Evolutionary conservation across 2,113 vertebrate genomes (phyloP).

Genomic region (Tachysurus vachellii): DNA sequence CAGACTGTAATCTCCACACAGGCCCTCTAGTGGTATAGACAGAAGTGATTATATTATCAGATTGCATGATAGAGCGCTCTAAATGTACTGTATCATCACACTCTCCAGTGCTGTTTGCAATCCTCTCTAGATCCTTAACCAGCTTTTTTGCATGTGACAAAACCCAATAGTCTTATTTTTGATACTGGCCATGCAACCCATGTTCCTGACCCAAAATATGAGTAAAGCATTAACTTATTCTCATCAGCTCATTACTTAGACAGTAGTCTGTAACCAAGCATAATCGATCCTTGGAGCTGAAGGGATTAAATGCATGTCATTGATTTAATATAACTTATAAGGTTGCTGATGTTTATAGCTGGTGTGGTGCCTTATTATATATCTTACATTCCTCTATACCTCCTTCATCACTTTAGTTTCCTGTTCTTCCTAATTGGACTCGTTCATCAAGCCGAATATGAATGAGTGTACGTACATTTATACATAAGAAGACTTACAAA

Average conservation of each 20-base stretch:
- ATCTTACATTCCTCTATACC: neutral
- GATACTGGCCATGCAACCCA: neutral
- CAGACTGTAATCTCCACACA: neutral
- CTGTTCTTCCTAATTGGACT: neutral
- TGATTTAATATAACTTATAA: neutral
- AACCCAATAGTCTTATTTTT: constrained; percentile 13
- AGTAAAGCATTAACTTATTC: neutral
- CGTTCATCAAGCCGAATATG: neutral
- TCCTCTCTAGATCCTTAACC: neutral
- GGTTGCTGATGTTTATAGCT: neutral
- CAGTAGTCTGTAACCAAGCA: neutral
- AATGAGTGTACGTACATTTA: neutral
- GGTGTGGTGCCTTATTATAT: neutral
- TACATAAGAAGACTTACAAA: neutral
- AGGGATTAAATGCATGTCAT: neutral
- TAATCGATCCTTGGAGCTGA: neutral
- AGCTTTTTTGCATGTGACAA: constrained; percentile 5
- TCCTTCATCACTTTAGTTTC: neutral
- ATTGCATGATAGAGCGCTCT: neutral
- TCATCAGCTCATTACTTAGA: neutral
- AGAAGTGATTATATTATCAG: neutral
- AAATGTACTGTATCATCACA: neutral
- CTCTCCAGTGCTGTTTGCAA: neutral
- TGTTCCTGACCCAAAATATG: neutral
- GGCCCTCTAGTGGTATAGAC: constrained; percentile 15